Base-by-base conservation (phyloP, 2,113 vertebrate species). In the Ciconia stormi region DNA sequence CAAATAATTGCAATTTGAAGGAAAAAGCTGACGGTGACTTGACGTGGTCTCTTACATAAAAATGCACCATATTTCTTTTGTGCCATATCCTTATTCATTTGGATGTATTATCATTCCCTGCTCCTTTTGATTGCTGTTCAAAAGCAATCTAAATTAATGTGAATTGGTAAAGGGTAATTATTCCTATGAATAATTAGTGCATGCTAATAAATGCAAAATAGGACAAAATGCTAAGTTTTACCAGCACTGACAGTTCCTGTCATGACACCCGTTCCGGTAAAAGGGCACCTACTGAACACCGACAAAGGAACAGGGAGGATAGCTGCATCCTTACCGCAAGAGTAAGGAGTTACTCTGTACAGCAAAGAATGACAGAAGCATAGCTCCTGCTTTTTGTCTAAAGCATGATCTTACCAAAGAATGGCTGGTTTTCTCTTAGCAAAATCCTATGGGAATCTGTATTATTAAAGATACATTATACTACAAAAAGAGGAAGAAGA, bases 111-210 rank as follows among this genome's bases (percentile, higher is more conserved):
- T 96, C 92, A 58, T 81, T 94, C 96, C 96, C 95, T 95, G 82
- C 93, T 91, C 87, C 94, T 95, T 97, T 81, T 96, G 96, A 98
- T 96, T 98, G 98, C 97, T 98, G 98, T 97, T 98, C 93, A 98
- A 97, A 98, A 97, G 93, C 58, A 13, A 97, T 96, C 97, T 97
- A 97, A 98, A 98, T 97, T 95, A 96, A 98, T 88, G 74, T 23
- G 55, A 97, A 95, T 88, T 95, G 95, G 97, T 95, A 97, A 96
- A 97, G 95, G 97, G 87, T 89, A 98, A 98, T 98, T 96, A 97
- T 96, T 91, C 42, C 95, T 89, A 95, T 87, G 97, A 98, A 98
- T 98, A 98, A 98, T 98, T 97, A 98, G 96, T 79, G 52, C 71
- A 95, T 93, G 91, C 94, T 97, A 98, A 98, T 97, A 97, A 96